Evolutionary conservation across 2,797 vertebrate species (phyloP).

Genomic region (Amphiprion clarkii): DNA sequence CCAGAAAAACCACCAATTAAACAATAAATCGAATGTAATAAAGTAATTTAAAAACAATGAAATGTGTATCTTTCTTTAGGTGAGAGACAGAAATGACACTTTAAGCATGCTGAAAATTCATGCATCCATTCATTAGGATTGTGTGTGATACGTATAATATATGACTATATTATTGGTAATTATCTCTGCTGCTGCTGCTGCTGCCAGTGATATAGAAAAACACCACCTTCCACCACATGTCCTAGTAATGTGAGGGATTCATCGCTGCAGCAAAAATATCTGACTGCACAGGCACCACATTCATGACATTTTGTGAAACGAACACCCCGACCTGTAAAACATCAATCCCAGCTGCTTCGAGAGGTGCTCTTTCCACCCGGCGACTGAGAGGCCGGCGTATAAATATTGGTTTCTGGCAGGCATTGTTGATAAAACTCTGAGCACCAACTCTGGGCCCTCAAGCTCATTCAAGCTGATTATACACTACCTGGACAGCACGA

Average conservation of each 20-base stretch:
- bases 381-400: conserved; percentile 8
- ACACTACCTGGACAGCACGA: conserved; percentile 38
- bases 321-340: conserved; percentile 13
- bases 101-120: not conserved
- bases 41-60: too few species aligned
- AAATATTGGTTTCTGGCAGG: conserved; percentile 46
- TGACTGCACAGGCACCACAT: not conserved
- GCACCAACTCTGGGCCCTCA: conserved; percentile 30
- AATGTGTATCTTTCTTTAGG: too few species aligned
- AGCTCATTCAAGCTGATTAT: conserved; percentile 45
- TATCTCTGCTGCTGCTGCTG: conserved; percentile 23
- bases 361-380: not conserved
- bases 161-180: conserved; percentile 50
- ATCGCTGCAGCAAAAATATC: conserved; percentile 4
- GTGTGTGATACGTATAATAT: conserved; percentile 48
- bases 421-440: conserved; percentile 40
- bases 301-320: not conserved
- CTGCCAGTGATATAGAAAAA: conserved; percentile 3
- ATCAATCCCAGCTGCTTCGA: not conserved
- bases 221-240: not conserved
- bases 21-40: too few species aligned
- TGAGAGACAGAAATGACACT: too few species aligned
- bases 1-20: not conserved
- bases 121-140: not conserved
- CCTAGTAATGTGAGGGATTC: not conserved